phyloP scores from a whole-genome alignment of 2,113 vertebrate species.

The Lepisosteus oculatus region DNA sequence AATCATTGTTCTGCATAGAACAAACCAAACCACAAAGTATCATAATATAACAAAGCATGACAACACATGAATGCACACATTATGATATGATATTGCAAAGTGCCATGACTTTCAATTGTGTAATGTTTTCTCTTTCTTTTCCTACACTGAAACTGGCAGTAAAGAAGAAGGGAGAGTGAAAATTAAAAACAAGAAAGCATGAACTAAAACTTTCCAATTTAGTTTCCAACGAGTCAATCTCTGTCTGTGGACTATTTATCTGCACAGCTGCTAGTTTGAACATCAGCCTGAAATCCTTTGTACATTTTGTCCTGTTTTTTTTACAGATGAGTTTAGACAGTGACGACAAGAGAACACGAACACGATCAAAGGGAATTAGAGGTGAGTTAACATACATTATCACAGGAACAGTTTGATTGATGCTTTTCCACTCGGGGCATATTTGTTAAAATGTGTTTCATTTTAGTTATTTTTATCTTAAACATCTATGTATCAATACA shows the following conservation, averaged over 20 bases:
- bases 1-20: too few species aligned
- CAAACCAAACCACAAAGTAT: background rate
- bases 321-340: conserved; percentile 90
- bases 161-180: too few species aligned
- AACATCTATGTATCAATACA: too few species aligned
- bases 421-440: background rate
- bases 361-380: conserved; percentile 87
- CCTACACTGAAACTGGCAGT: too few species aligned
- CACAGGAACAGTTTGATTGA: background rate
- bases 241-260: background rate
- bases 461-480: too few species aligned
- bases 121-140: too few species aligned
- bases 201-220: too few species aligned
- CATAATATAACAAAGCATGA: too few species aligned
- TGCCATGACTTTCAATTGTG: too few species aligned
- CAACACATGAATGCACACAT: too few species aligned
- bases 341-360: conserved; percentile 86
- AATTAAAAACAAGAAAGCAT: too few species aligned
- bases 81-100: too few species aligned
- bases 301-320: conserved; percentile 35
- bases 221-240: background rate
- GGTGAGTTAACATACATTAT: conserved; percentile 61
- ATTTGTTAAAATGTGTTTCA: conserved; percentile 3
- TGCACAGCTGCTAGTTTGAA: background rate
- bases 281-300: background rate